Conservation (phyloP, 2,113 vertebrate species). For the Oryctolagus cuniculus region DNA sequence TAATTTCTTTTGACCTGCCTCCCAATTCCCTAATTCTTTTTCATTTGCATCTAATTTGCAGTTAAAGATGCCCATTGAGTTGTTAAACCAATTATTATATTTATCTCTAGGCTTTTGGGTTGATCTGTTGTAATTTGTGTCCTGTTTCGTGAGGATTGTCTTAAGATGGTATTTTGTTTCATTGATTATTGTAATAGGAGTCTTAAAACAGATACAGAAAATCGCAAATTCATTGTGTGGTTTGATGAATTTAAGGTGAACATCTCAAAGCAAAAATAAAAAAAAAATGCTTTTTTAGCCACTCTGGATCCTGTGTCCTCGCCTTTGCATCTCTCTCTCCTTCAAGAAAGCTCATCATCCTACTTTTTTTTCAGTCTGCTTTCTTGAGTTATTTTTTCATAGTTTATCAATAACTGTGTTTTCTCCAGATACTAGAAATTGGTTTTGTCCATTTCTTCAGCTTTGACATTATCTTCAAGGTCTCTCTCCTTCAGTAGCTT, state of each 20-base stretch:
- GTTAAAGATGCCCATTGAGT: neutral
- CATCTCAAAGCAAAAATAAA: neutral
- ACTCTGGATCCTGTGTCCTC: no score
- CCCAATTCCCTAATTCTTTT: neutral
- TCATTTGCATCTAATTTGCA: neutral
- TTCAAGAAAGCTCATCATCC: neutral
- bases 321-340: neutral
- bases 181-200: neutral
- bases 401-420: neutral
- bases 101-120: neutral
- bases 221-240: neutral
- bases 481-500: neutral
- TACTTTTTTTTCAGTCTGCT: neutral
- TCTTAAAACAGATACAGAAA: neutral
- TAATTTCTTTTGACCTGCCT: neutral
- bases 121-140: neutral
- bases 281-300: neutral
- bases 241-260: neutral
- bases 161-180: neutral
- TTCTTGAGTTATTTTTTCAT: neutral
- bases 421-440: neutral
- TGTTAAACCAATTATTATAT: conserved; percentile 5
- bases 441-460: neutral
- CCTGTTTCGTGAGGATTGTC: neutral
- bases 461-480: neutral